phyloP scores from a whole-genome alignment of 2,797 vertebrate species.

The Sebastes iracundus region DNA sequence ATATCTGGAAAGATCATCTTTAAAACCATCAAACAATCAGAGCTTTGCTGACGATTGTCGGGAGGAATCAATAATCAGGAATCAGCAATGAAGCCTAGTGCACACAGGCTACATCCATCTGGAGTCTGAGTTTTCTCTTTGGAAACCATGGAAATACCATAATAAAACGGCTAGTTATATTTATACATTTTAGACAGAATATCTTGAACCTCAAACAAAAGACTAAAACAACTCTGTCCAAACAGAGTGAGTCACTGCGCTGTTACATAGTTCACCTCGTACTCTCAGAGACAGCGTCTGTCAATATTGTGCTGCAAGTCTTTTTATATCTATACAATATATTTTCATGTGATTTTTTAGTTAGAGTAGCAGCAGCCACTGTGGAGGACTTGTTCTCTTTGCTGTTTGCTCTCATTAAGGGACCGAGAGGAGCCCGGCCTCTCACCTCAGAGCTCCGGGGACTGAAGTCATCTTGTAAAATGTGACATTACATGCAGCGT shows the following conservation, averaged over 20 bases:
- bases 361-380: not conserved
- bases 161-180: not conserved
- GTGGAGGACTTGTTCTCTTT: not conserved
- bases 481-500: not conserved
- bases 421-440: not conserved
- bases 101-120: not conserved
- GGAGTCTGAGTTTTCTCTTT: not conserved
- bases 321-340: not conserved
- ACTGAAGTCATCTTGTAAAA: not conserved
- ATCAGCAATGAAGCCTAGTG: not conserved
- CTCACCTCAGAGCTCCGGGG: not conserved
- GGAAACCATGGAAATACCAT: not conserved
- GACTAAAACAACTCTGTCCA: not conserved
- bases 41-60: too few relatives aligned
- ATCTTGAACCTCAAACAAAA: not conserved
- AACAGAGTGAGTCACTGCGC: constrained; percentile 7
- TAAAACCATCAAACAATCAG: too few relatives aligned
- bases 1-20: too few relatives aligned
- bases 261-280: not conserved
- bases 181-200: not conserved
- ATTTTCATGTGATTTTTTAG: not conserved
- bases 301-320: not conserved
- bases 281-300: not conserved
- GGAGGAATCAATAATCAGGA: too few relatives aligned
- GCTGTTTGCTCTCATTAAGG: not conserved